These are phyloP conservation scores for Trichogramma pretiosum DNA, from an alignment of 1,140 invertebrate genomes.

Conservation along the genomic window DNA sequence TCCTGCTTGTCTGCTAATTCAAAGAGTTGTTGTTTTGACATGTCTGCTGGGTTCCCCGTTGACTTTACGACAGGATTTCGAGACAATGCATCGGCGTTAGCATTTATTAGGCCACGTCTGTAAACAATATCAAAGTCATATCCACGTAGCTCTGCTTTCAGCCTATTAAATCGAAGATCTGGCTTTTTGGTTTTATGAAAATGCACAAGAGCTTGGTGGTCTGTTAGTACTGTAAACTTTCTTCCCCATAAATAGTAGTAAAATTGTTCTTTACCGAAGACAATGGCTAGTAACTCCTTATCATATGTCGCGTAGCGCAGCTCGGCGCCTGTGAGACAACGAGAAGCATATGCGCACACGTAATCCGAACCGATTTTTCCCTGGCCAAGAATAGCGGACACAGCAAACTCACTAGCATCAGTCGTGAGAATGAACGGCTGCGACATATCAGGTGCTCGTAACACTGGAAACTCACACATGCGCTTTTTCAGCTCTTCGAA, in stretches of 20 bases:
- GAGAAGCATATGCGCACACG: neutral
- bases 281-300: slow-evolving; percentile 5
- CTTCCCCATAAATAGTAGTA: neutral
- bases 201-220: neutral
- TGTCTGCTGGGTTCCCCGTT: too few relatives aligned
- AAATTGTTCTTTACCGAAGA: neutral
- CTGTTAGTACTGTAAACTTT: neutral
- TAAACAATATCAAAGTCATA: neutral
- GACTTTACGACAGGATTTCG: too few relatives aligned
- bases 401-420: neutral
- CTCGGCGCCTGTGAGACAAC: neutral
- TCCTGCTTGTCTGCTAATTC: too few relatives aligned
- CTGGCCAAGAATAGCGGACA: neutral
- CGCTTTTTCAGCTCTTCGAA: slow-evolving; percentile 4
- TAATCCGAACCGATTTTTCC: neutral
- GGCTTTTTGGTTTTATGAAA: neutral
- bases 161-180: neutral
- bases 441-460: neutral
- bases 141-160: neutral
- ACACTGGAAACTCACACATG: neutral
- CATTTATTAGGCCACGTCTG: neutral
- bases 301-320: neutral
- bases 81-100: neutral
- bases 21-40: too few relatives aligned
- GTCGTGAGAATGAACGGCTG: slow-evolving; percentile 1